These are phyloP conservation scores for Guaruba guarouba DNA, from an alignment of 2,113 vertebrate genomes.

Conservation along the genomic window DNA sequence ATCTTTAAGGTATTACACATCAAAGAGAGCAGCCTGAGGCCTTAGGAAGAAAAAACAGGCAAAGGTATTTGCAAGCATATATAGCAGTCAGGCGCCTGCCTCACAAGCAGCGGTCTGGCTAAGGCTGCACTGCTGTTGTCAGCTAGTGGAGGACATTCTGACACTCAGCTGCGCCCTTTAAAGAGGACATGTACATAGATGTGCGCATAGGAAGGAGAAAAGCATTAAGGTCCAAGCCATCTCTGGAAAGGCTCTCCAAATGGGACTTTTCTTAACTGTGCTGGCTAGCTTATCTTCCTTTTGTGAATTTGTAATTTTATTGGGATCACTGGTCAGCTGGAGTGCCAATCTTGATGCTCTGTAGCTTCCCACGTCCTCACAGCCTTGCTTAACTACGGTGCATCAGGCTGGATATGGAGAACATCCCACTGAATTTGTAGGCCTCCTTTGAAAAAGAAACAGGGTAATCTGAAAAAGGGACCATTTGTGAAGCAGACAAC, in stretches of 20 bases:
- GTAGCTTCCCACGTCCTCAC: not conserved
- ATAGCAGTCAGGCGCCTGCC: conserved; percentile 35
- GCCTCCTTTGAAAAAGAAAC: not conserved
- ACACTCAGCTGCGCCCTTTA: not conserved
- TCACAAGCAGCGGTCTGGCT: conserved; percentile 22
- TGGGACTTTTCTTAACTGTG: not conserved
- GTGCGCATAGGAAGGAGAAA: not conserved
- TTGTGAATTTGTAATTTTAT: not conserved
- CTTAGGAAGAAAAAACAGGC: conserved; percentile 29
- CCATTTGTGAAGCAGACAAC: not conserved
- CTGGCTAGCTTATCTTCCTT: not conserved
- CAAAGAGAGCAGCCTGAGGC: conserved; percentile 56
- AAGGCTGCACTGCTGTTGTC: conserved; percentile 22
- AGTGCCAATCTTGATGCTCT: not conserved
- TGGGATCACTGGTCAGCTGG: not conserved
- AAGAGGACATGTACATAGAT: not conserved
- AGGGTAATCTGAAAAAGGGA: not conserved
- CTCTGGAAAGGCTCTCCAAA: not conserved
- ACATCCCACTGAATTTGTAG: not conserved
- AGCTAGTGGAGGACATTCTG: not conserved
- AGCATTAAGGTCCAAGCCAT: not conserved
- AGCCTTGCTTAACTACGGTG: not conserved
- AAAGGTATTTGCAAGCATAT: conserved; percentile 25
- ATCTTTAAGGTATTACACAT: conserved; percentile 69
- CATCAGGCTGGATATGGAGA: not conserved